Percentiles rank a stretch among this genome's conserved stretches.
phyloP scores from a whole-genome alignment of 2,888 invertebrate genomes.

The Pterostichus madidus region DNA sequence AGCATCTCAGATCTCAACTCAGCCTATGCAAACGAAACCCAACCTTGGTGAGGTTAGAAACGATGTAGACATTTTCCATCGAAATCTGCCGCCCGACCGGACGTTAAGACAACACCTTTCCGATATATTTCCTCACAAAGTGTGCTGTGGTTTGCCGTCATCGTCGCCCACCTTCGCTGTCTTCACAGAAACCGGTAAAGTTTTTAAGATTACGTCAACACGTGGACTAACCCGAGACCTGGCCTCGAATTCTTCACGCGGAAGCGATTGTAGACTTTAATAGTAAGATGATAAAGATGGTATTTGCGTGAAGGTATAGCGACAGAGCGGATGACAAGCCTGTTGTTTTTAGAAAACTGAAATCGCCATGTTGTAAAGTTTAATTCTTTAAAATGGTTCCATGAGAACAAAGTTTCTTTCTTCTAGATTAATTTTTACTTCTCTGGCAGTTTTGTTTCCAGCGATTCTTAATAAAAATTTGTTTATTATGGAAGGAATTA shows the following conservation, averaged over 20 bases:
- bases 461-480: too few relatives aligned
- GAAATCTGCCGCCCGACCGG: conserved; percentile 50
- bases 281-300: not conserved
- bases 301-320: not conserved
- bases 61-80: conserved; percentile 53
- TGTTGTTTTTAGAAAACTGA: conserved; percentile 26
- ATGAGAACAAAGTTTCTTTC: conserved; percentile 1
- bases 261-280: conserved; percentile 18
- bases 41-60: conserved; percentile 3
- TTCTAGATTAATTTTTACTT: not conserved
- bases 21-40: conserved; percentile 53
- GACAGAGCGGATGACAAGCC: not conserved
- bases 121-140: conserved; percentile 48
- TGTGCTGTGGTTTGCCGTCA: conserved; percentile 50
- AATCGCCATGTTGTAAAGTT: conserved; percentile 21
- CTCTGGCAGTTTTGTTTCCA: too few relatives aligned
- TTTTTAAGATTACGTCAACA: conserved; percentile 59
- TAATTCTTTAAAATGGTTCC: conserved; percentile 30
- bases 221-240: conserved; percentile 36
- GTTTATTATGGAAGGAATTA: too few relatives aligned
- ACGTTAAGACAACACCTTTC: conserved; percentile 55
- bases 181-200: conserved; percentile 54
- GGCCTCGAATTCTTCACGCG: conserved; percentile 31
- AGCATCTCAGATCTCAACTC: conserved; percentile 15
- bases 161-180: conserved; percentile 22